Evolutionary conservation across 2,888 invertebrate genomes (phyloP), one percentile per base, ranked within the genome.

Genomic region (Trypoxylon attenuatum): DNA sequence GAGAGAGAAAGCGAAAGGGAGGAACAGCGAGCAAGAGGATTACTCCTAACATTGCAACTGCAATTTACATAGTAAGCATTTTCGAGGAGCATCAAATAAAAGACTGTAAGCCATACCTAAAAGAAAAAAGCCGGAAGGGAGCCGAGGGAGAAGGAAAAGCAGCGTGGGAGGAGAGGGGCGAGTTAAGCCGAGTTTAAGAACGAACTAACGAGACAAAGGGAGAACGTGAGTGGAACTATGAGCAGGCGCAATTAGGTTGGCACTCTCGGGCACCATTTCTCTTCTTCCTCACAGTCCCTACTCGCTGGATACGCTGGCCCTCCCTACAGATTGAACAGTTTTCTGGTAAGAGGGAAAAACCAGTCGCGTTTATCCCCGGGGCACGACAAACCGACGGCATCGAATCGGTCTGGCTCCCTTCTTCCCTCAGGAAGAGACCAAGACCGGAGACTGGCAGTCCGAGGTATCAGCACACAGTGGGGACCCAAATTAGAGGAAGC

Each of bases 181-280:
- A 47, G 47, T 47, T 29, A 47, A 47, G 18, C 29, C 47, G 16
- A 16, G 18, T 29, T 55, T 51, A 59, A 66, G 66, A 59, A 55
- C 27, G 29, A 59, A 47, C 55, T 55, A 67, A 67, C 67, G 55
- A 65, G 59, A 49, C 45, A 56, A 43, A 33, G 33, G 22, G n/a
- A 13, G 46, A 42, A 69, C 58, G 63, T 58, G 69, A 63, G 53
- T 47, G 47, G 54, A 51, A 54, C 57, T 45, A 67, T 49, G 69
- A 59, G 78, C 79, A 79, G 77, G 76, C 79, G 80, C 83, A 84
- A 85, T 85, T 84, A 85, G 80, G 81, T 83, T 81, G 71, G 76
- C 79, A 79, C 84, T 82, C 83, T 71, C 78, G 84, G 84, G 84
- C 77, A 76, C 78, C 77, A 79, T 84, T 83, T 78, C 79, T 80